A percentile compares a stretch with the other conserved stretches of the same genome.
phyloP scores from a whole-genome alignment of 2,888 invertebrate species.

The Willowsia nigromaculata region DNA sequence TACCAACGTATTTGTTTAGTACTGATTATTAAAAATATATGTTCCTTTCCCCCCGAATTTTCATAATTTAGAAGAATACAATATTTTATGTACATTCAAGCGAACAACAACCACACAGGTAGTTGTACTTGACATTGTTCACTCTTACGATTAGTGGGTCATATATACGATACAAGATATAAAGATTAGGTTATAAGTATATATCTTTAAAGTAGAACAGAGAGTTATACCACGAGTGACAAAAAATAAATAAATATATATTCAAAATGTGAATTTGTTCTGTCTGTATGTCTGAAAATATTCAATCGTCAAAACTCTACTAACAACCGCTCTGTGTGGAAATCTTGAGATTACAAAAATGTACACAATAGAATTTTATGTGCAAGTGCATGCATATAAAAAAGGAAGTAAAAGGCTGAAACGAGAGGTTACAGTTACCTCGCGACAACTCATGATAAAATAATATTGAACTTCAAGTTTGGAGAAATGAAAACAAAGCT shows the following conservation, averaged over 20 bases:
- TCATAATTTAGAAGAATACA: background rate
- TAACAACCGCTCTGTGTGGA: background rate
- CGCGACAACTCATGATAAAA: background rate
- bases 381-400: slow-evolving; percentile 21
- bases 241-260: background rate
- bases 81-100: background rate
- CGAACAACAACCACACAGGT: background rate
- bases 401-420: slow-evolving; percentile 30
- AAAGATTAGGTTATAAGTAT: background rate
- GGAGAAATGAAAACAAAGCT: background rate
- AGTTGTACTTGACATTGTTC: background rate
- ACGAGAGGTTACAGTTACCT: background rate
- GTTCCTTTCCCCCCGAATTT: slow-evolving; percentile 16
- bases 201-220: background rate
- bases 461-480: background rate
- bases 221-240: background rate
- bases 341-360: slow-evolving; percentile 39
- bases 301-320: background rate
- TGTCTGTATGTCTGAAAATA: slow-evolving; percentile 16
- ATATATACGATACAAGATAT: background rate
- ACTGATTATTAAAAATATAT: background rate
- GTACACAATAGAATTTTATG: slow-evolving; percentile 2
- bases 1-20: background rate
- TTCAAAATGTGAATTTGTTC: background rate
- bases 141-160: too few relatives aligned